These are phyloP conservation scores for Gila robusta DNA, from an alignment of 2,797 vertebrate genomes.

Conservation along the genomic window DNA sequence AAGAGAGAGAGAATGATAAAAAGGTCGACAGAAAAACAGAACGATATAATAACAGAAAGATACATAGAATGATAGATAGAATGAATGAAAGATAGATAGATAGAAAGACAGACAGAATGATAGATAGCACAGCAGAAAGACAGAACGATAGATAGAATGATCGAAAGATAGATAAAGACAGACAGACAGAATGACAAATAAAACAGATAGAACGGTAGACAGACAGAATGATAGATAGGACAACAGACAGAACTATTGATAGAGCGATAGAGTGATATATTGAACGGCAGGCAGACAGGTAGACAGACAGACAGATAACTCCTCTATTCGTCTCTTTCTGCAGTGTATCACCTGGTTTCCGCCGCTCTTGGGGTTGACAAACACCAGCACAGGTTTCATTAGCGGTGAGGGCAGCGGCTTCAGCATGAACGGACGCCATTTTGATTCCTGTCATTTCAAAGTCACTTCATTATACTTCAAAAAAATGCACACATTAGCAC, in stretches of 20 bases:
- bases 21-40: too few relatives aligned
- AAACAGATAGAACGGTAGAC: not conserved
- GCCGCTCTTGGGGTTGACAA: conserved; percentile 98
- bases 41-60: too few relatives aligned
- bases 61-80: not conserved
- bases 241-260: not conserved
- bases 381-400: conserved; percentile 97
- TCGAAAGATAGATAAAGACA: not conserved
- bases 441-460: conserved; percentile 84
- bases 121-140: too few relatives aligned
- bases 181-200: not conserved
- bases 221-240: not conserved
- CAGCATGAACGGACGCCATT: conserved; percentile 95
- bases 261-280: not conserved
- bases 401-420: conserved; percentile 96
- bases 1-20: not conserved
- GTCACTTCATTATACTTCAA: conserved; percentile 25
- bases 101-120: not conserved
- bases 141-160: not conserved
- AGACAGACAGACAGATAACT: not conserved
- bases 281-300: too few relatives aligned
- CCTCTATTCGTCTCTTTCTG: not conserved
- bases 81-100: not conserved
- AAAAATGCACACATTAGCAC: not conserved
- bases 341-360: conserved; percentile 92